These are phyloP conservation scores for Silurus lanzhouensis DNA, from an alignment of 2,797 vertebrate species.

Conservation along the genomic window DNA sequence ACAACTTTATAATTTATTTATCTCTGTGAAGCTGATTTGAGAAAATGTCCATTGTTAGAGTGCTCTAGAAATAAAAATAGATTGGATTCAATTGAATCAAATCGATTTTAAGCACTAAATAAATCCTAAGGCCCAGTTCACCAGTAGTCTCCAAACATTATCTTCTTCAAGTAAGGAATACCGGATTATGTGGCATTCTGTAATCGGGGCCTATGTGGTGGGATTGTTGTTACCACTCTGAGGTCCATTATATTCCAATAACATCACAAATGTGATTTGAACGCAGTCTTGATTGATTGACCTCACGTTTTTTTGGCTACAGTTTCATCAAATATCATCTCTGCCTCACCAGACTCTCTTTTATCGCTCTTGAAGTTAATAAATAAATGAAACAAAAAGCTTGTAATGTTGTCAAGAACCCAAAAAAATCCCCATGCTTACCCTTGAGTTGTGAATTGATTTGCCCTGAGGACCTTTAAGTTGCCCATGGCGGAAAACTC, in stretches of 20 bases:
- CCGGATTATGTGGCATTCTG: neutral
- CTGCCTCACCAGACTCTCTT: neutral
- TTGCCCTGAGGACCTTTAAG: neutral
- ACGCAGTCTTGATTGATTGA: too few species aligned
- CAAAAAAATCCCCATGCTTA: neutral
- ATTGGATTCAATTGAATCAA: too few species aligned
- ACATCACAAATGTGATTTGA: too few species aligned
- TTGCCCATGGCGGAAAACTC: neutral
- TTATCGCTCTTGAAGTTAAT: neutral
- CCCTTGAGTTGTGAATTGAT: too few species aligned
- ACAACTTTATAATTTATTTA: too few species aligned
- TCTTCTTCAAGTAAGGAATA: neutral
- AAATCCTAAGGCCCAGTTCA: neutral
- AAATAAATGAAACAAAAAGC: neutral
- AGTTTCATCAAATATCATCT: neutral
- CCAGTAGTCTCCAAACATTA: neutral
- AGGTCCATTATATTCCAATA: too few species aligned
- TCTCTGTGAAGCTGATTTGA: too few species aligned
- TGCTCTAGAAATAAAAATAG: too few species aligned
- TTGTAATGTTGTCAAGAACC: neutral
- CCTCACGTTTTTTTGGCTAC: neutral
- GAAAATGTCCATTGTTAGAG: too few species aligned
- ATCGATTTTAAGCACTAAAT: neutral
- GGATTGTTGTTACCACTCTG: neutral
- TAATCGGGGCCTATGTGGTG: neutral